These are phyloP conservation scores for Zophobas atratus DNA, from an alignment of 1,140 invertebrate species.

Conservation along the genomic window DNA sequence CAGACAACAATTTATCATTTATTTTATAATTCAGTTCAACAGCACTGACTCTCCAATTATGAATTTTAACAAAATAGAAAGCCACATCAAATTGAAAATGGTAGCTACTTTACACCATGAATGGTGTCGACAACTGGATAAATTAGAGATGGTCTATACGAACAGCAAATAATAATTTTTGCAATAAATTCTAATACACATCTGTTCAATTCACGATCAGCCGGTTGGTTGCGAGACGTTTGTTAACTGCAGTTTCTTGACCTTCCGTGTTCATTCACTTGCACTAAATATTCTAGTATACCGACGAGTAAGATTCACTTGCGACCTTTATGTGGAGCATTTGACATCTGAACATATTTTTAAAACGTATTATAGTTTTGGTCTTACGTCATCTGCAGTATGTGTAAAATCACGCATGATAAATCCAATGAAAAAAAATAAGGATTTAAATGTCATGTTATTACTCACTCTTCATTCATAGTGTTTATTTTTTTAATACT, in stretches of 20 bases:
- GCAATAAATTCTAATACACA: constrained; percentile 34
- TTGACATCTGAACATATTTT: constrained; percentile 11
- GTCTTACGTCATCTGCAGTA: too few species aligned
- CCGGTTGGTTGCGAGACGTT: constrained; percentile 31
- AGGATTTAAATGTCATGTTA: too few species aligned
- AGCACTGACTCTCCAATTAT: background rate
- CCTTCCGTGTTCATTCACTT: constrained; percentile 54
- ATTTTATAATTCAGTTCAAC: constrained; percentile 2
- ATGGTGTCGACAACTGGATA: constrained; percentile 15
- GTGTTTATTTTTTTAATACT: too few species aligned
- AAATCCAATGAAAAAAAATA: too few species aligned
- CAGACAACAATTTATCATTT: background rate
- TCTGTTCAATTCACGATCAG: constrained; percentile 39
- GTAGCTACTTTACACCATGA: constrained; percentile 10
- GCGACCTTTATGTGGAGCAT: constrained; percentile 21
- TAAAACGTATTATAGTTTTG: background rate
- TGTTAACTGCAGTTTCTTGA: constrained; percentile 50
- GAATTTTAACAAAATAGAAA: constrained; percentile 11
- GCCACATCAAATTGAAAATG: constrained; percentile 5
- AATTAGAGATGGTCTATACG: constrained; percentile 31
- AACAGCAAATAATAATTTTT: constrained; percentile 29
- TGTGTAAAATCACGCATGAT: too few species aligned
- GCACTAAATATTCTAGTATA: constrained; percentile 50
- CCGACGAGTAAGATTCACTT: constrained; percentile 26
- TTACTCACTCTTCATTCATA: too few species aligned